Percentiles rank a stretch among this genome's conserved stretches.
These are phyloP conservation scores for Cherax destructor DNA, from an alignment of 1,140 invertebrate genomes.

Conservation along the genomic window DNA sequence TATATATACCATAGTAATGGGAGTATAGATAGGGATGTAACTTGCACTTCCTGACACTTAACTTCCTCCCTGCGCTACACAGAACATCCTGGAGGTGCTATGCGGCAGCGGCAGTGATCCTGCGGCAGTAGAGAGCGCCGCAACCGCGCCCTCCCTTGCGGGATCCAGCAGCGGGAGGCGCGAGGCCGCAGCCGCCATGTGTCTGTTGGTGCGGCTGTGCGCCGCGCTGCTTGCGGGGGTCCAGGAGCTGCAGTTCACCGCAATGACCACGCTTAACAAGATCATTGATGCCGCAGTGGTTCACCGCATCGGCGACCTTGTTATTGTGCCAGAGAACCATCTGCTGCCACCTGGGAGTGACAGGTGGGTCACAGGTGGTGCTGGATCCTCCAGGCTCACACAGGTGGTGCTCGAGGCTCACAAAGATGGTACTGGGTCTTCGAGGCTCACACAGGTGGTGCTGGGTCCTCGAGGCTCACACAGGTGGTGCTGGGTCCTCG, in stretches of 20 bases:
- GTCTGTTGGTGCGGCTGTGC: constrained; percentile 77
- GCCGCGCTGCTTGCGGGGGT: constrained; percentile 79
- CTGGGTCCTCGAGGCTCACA: neutral
- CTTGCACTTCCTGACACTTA: no score
- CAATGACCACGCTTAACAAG: constrained; percentile 80
- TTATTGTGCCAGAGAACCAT: constrained; percentile 55
- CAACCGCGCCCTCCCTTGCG: neutral
- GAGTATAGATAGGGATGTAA: no score
- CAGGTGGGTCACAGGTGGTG: neutral
- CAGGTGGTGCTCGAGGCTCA: neutral
- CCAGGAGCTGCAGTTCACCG: constrained; percentile 80
- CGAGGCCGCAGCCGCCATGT: constrained; percentile 76
- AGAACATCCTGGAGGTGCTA: constrained; percentile 60
- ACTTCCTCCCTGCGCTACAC: neutral
- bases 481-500: neutral
- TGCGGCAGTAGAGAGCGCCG: neutral
- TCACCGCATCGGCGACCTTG: constrained; percentile 73
- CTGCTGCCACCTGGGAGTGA: constrained; percentile 45
- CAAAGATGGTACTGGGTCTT: no score
- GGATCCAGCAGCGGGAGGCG: constrained; percentile 45
- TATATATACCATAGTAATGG: no score
- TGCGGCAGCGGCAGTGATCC: constrained; percentile 28
- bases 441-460: neutral
- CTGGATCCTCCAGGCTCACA: constrained; percentile 17
- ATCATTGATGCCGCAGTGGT: constrained; percentile 79